phyloP scores from a whole-genome alignment of 1,140 invertebrate genomes.

The Drosophila pallidifrons region DNA sequence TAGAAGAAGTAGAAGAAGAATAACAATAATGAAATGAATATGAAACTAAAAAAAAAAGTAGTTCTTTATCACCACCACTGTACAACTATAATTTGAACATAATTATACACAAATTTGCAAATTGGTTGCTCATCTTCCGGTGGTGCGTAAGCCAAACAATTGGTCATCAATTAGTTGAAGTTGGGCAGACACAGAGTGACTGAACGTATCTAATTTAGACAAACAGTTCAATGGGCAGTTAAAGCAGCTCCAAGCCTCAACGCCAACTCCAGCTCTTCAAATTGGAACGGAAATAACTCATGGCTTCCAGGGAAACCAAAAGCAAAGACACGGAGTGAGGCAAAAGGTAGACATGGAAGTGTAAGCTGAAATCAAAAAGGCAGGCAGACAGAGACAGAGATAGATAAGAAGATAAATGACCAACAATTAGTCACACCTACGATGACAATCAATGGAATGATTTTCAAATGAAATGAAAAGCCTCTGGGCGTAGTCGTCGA shows the following conservation, averaged over 20 bases:
- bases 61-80: neutral
- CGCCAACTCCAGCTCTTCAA: neutral
- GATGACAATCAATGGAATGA: slow-evolving; percentile 79
- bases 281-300: slow-evolving; percentile 75
- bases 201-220: slow-evolving; percentile 38
- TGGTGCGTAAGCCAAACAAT: slow-evolving; percentile 43
- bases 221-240: slow-evolving; percentile 22
- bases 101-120: neutral
- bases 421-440: slow-evolving; percentile 84
- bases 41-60: neutral
- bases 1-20: too few species aligned
- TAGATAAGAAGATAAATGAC: slow-evolving; percentile 75
- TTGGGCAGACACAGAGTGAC: slow-evolving; percentile 23
- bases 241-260: slow-evolving; percentile 9
- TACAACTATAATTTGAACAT: neutral
- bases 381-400: neutral
- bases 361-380: slow-evolving; percentile 30
- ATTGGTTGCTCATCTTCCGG: slow-evolving; percentile 35
- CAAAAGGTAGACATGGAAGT: slow-evolving; percentile 8
- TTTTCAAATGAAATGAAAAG: slow-evolving; percentile 60
- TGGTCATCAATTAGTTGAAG: slow-evolving; percentile 68
- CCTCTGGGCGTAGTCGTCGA: neutral
- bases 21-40: neutral
- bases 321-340: slow-evolving; percentile 27
- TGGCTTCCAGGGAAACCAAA: slow-evolving; percentile 70